Evolutionary conservation across 2,888 invertebrate genomes (phyloP).

Genomic region (Mythimna pallens): DNA sequence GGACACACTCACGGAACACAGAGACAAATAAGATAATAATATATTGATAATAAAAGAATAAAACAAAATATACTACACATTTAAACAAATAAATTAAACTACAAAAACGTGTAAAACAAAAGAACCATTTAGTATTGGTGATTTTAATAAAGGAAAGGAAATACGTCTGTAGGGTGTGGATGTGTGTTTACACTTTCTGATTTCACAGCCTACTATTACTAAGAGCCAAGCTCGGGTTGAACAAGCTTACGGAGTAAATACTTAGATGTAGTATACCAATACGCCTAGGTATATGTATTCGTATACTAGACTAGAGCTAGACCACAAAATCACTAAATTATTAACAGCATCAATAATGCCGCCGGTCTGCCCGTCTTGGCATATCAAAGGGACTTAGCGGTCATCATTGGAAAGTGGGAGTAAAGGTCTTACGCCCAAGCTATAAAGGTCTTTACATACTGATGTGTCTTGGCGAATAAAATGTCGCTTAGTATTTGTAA

Average conservation of each 20-base stretch:
- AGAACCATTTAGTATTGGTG: no score
- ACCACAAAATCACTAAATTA: slow-evolving; percentile 22
- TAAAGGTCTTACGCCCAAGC: slow-evolving; percentile 11
- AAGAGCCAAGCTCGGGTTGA: neutral
- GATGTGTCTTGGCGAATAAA: neutral
- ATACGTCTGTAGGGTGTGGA: no score
- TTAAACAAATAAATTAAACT: no score
- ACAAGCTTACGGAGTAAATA: neutral
- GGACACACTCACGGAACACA: no score
- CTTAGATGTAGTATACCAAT: no score
- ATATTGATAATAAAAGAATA: no score
- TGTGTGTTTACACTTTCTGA: neutral
- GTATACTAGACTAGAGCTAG: neutral
- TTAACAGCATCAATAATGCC: slow-evolving; percentile 28
- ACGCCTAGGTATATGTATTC: neutral
- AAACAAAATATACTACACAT: no score
- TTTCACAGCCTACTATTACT: neutral
- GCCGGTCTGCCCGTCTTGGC: neutral
- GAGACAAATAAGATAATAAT: no score
- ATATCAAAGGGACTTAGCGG: slow-evolving; percentile 28
- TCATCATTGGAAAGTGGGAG: slow-evolving; percentile 9
- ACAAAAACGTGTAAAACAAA: no score
- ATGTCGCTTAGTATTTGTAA: no score
- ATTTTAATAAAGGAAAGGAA: no score
- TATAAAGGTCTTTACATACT: neutral